phyloP scores from a whole-genome alignment of 2,113 vertebrate species.

The Cephalopterus ornatus region DNA sequence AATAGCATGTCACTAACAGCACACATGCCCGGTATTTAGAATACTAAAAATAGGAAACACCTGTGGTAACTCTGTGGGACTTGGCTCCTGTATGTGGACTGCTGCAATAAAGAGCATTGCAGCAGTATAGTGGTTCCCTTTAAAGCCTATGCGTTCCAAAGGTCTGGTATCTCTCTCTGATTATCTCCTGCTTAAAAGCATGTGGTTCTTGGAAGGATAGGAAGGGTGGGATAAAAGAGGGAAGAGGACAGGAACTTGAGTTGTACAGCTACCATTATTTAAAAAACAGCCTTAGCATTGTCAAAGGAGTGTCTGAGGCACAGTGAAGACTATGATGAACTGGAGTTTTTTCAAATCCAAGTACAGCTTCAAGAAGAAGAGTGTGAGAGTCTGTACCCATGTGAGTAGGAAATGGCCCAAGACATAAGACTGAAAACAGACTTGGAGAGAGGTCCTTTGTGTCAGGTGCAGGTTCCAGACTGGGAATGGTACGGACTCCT shows the following conservation, averaged over 20 bases:
- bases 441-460: neutral
- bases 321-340: neutral
- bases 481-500: neutral
- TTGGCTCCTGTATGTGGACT: neutral
- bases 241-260: neutral
- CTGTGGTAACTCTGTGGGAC: neutral
- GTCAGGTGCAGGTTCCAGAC: neutral
- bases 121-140: neutral
- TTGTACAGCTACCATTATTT: neutral
- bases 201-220: neutral
- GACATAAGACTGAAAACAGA: neutral
- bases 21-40: neutral
- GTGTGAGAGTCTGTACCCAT: neutral
- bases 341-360: neutral
- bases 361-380: neutral
- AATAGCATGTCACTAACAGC: neutral
- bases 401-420: neutral
- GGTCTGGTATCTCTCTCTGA: neutral
- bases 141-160: neutral
- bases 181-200: neutral
- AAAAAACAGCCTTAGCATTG: neutral
- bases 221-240: neutral
- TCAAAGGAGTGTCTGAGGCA: neutral
- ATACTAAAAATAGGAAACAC: conserved; percentile 23
- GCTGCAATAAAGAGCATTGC: neutral